Evolutionary conservation across 1,140 invertebrate species (phyloP).

Genomic region (Pseudomyrmex pallidus): DNA sequence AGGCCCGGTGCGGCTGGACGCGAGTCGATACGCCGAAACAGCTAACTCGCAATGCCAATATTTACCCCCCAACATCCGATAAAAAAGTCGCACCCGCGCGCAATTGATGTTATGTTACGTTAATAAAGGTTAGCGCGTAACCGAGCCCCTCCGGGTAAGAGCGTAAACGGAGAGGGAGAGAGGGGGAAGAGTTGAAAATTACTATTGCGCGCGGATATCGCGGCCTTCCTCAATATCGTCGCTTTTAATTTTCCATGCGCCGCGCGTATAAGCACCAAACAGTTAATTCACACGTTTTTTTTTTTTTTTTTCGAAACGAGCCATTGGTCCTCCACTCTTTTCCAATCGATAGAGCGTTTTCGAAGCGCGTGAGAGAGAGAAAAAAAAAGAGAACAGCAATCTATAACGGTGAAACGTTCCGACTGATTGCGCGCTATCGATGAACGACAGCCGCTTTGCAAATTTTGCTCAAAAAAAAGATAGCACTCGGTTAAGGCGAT

Average conservation of each 20-base stretch:
- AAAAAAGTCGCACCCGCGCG: slow-evolving; percentile 46
- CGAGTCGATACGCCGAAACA: slow-evolving; percentile 51
- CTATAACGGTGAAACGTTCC: slow-evolving; percentile 34
- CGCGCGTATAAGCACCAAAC: slow-evolving; percentile 47
- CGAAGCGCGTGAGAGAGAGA: too few relatives aligned
- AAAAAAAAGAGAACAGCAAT: slow-evolving; percentile 1
- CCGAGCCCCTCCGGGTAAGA: background rate
- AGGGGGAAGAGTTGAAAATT: slow-evolving; percentile 19
- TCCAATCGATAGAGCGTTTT: slow-evolving; percentile 33
- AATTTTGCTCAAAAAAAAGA: slow-evolving; percentile 17
- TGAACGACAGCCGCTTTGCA: slow-evolving; percentile 41
- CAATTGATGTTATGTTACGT: slow-evolving; percentile 58
- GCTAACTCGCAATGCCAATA: slow-evolving; percentile 59
- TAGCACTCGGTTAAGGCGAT: slow-evolving; percentile 20
- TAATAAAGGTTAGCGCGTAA: slow-evolving; percentile 57
- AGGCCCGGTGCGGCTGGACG: slow-evolving; percentile 1
- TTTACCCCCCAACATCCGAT: slow-evolving; percentile 46
- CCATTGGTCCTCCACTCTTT: background rate
- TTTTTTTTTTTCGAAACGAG: slow-evolving; percentile 30
- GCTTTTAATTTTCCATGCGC: slow-evolving; percentile 55
- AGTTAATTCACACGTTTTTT: slow-evolving; percentile 58
- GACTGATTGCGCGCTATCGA: slow-evolving; percentile 50
- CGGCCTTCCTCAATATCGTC: slow-evolving; percentile 35
- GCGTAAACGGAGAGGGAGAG: too few relatives aligned
- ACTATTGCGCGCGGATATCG: slow-evolving; percentile 14